Percentiles rank a stretch among this genome's conserved stretches.
phyloP scores from a whole-genome alignment of 2,797 vertebrate genomes.

The Caiman crocodilus region DNA sequence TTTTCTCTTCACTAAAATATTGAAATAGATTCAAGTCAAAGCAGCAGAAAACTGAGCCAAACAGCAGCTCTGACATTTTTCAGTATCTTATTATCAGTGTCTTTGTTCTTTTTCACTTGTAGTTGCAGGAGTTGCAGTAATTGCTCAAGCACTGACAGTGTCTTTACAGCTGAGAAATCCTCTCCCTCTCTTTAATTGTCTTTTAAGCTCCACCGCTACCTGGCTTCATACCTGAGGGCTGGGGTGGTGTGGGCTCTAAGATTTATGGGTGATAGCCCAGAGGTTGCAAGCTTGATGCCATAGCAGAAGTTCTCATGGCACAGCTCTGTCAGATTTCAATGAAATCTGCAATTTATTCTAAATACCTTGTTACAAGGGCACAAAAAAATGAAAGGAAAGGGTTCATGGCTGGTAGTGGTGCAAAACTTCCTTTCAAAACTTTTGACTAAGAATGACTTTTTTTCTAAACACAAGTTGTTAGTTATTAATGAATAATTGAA shows the following conservation, averaged over 20 bases:
- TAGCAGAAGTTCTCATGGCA: too few species aligned
- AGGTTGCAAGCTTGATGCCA: too few species aligned
- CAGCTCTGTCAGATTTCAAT: too few species aligned
- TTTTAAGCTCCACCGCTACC: neutral
- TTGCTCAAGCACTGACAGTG: neutral
- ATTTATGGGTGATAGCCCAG: too few species aligned
- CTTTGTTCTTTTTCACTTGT: neutral
- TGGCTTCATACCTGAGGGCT: too few species aligned
- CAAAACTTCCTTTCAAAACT: neutral
- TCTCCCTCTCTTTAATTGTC: neutral
- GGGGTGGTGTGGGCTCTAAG: too few species aligned
- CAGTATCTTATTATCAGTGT: neutral
- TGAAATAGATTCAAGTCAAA: neutral
- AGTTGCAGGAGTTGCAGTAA: neutral
- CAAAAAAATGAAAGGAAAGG: too few species aligned
- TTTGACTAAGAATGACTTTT: neutral
- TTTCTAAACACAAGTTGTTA: neutral
- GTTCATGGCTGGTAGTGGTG: neutral
- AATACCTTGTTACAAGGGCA: too few species aligned
- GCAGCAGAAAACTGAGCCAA: fast-evolving
- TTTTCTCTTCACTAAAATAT: neutral
- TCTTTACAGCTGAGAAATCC: neutral
- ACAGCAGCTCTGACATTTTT: neutral
- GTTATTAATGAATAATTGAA: neutral
- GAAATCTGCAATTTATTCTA: too few species aligned